These are phyloP conservation scores for Parelbella ahira DNA, from an alignment of 2,888 invertebrate genomes.

Conservation along the genomic window DNA sequence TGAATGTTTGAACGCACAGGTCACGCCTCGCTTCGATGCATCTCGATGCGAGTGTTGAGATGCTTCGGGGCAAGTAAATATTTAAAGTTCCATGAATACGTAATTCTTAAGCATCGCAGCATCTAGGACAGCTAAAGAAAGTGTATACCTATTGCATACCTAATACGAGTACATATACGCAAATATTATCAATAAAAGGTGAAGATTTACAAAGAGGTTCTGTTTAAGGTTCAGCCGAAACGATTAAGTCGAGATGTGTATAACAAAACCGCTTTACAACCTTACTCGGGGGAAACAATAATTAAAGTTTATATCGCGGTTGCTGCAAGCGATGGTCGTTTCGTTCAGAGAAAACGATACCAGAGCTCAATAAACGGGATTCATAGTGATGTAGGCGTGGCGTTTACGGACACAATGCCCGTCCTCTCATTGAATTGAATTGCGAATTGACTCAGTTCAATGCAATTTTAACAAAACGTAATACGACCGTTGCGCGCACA, in stretches of 20 bases:
- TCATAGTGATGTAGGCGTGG: constrained; percentile 29
- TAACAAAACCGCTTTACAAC: constrained; percentile 2
- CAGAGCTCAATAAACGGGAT: constrained; percentile 35
- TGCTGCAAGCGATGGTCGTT: constrained; percentile 28
- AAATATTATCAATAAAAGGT: too few relatives aligned
- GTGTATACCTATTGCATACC: too few relatives aligned
- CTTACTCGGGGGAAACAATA: constrained; percentile 4
- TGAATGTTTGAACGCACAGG: constrained; percentile 22
- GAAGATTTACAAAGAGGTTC: too few relatives aligned
- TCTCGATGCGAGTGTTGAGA: constrained; percentile 9
- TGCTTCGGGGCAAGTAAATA: neutral
- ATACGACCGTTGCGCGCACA: constrained; percentile 5
- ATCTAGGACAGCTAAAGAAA: too few relatives aligned
- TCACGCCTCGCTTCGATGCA: constrained; percentile 15
- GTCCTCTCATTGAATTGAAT: constrained; percentile 25
- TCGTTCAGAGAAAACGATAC: constrained; percentile 35
- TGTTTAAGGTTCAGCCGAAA: too few relatives aligned
- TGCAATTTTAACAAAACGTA: constrained; percentile 25
- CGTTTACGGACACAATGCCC: constrained; percentile 25
- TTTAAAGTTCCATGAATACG: too few relatives aligned
- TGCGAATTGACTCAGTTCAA: constrained; percentile 28
- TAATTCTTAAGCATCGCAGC: too few relatives aligned
- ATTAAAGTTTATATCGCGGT: constrained; percentile 26
- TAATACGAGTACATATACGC: too few relatives aligned
- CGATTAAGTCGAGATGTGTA: too few relatives aligned